These are phyloP conservation scores for Melanitta fusca DNA, from an alignment of 2,797 vertebrate species.

Conservation along the genomic window DNA sequence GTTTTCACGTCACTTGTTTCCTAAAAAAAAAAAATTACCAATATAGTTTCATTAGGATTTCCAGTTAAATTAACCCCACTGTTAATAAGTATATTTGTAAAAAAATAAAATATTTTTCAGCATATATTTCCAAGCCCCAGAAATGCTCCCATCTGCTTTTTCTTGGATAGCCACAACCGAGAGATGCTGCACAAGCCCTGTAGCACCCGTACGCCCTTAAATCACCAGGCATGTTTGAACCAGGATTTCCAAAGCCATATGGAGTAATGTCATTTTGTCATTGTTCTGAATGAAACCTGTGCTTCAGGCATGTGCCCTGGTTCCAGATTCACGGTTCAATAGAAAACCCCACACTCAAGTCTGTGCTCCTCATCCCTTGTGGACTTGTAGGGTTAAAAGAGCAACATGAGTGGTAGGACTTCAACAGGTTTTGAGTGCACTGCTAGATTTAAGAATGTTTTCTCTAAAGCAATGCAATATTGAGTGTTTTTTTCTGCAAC, in stretches of 20 bases:
- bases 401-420: not conserved
- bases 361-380: not conserved
- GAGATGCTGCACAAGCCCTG: not conserved
- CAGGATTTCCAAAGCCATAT: not conserved
- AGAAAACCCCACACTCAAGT: not conserved
- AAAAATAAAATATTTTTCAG: not conserved
- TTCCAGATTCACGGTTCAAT: not conserved
- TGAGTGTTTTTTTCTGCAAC: not conserved
- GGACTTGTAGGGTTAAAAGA: not conserved
- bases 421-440: not conserved
- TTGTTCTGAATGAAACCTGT: not conserved
- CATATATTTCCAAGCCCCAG: slow-evolving; percentile 31
- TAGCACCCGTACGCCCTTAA: slow-evolving; percentile 27
- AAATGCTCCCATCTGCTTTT: slow-evolving; percentile 51
- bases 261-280: not conserved
- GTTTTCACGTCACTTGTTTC: not conserved
- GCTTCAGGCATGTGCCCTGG: not conserved
- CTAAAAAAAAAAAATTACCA: not conserved
- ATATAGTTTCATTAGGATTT: not conserved
- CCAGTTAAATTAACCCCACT: slow-evolving; percentile 14
- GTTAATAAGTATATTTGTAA: slow-evolving; percentile 9
- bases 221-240: slow-evolving; percentile 14
- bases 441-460: not conserved
- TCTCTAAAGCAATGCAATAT: not conserved
- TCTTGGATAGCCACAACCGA: slow-evolving; percentile 17